Base-by-base conservation (phyloP, 2,888 invertebrate genomes). In the Chrysopilus asiliformis region DNA sequence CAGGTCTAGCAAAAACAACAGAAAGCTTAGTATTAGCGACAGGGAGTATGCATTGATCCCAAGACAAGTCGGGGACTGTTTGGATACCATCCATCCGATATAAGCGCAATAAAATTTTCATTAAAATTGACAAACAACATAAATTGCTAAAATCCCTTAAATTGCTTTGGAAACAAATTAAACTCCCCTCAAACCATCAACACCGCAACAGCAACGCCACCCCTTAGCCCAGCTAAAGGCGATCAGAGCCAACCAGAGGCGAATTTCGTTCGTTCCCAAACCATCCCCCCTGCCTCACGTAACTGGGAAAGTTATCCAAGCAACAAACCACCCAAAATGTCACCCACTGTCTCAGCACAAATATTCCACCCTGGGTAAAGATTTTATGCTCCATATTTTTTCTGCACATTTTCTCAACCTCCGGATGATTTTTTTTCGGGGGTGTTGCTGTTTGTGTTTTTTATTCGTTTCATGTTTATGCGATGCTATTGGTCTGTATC, bases 101-200 rank as follows among this genome's bases (percentile, higher is more conserved):
- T 43, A 43, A 43, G 40, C 40, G 43, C 40, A 48, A 47, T 47
- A 48, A 47, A 47, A 48, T 43, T 48, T 48, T 48, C 48, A 48
- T 48, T 47, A 48, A 47, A 46, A 48, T 47, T 47, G 48, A 47
- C 48, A 48, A 48, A 48, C 47, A 48, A 48, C 47, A 48, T 48
- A 48, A 48, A 48, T 48, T 48, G 46, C 42, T 46, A 43, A 46
- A 48, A 48, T 48, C 48, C 48, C 45, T 47, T 47, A 47, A 48
- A 48, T 47, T 48, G 48, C 47, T 48, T 48, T 44, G 48, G 41
- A 46, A 48, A 48, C 46, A 48, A 48, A 48, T 48, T 48, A 47
- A 47, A 47, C 43, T 41, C 36, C 34, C 44, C 28, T 32, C 14
- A 22, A 26, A 20, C 20, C 13, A 29, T 15, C 18, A n/a, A 14